phyloP scores from a whole-genome alignment of 30 jellyfish, hydroid and myxozoan genomes.

The Nemopilema nomurai region DNA sequence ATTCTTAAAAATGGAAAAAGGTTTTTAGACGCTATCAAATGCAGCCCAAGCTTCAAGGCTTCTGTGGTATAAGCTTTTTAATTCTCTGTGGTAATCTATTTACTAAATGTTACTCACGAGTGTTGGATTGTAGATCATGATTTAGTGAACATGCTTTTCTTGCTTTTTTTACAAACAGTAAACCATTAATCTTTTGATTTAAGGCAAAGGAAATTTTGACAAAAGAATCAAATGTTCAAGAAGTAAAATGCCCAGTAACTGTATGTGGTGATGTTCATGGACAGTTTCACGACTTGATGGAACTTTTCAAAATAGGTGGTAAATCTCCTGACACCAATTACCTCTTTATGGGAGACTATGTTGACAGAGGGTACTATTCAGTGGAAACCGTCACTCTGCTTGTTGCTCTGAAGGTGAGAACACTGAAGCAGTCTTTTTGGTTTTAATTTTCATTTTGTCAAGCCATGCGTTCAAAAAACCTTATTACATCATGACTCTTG shows the following conservation, averaged over 20 bases:
- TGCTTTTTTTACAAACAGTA: not conserved
- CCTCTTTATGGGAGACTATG: conserved; percentile 98
- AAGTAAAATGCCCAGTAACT: conserved; percentile 93
- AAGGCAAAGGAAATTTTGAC: conserved; percentile 95
- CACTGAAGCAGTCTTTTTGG: too few species aligned
- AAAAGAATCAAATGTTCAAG: conserved; percentile 90
- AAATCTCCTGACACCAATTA: conserved; percentile 96
- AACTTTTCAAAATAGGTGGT: conserved; percentile 91
- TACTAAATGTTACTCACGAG: too few species aligned
- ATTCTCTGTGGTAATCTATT: too few species aligned
- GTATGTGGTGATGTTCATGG: conserved; percentile 99
- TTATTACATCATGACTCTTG: too few species aligned
- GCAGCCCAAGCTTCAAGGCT: too few species aligned
- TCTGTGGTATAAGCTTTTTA: too few species aligned
- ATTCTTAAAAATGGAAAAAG: too few species aligned
- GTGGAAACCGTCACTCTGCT: conserved; percentile 95
- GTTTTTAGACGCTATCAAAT: too few species aligned
- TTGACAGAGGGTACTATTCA: conserved; percentile 96
- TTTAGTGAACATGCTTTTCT: not conserved
- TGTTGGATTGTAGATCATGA: too few species aligned
- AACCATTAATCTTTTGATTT: conserved; percentile 6
- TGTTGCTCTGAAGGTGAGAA: conserved; percentile 88
- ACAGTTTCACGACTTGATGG: conserved; percentile 95
- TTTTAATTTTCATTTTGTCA: too few species aligned
- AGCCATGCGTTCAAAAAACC: too few species aligned